phyloP scores from a whole-genome alignment of 1,140 invertebrate species.

The Achatina immaculata region DNA sequence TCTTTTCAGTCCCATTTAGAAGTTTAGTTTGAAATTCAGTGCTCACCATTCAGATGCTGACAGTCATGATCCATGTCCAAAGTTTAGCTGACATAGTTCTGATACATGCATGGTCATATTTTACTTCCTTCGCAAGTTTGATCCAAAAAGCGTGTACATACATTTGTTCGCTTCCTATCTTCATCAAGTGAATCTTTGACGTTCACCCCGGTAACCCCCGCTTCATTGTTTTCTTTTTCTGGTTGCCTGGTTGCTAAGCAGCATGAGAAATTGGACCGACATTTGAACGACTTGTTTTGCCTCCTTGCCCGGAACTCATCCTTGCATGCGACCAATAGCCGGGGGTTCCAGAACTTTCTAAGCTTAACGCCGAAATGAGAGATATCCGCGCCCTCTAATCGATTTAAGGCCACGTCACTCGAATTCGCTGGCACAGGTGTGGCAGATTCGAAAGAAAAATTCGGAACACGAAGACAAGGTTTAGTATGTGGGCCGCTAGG shows the following conservation, averaged over 20 bases:
- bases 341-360: constrained; percentile 13
- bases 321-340: not conserved
- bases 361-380: constrained; percentile 7
- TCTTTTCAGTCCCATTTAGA: too few species aligned
- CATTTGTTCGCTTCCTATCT: not conserved
- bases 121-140: too few species aligned
- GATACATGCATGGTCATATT: too few species aligned
- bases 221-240: not conserved
- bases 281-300: constrained; percentile 5
- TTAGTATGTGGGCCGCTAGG: not conserved
- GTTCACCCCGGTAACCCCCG: not conserved
- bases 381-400: constrained; percentile 1
- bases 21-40: too few species aligned
- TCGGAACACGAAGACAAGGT: not conserved
- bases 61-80: too few species aligned
- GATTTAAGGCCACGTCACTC: constrained; percentile 2
- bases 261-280: not conserved
- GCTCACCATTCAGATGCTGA: too few species aligned
- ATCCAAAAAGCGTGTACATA: too few species aligned
- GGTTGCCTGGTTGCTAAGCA: constrained; percentile 11
- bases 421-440: constrained; percentile 9
- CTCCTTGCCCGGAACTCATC: constrained; percentile 17
- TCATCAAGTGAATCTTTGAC: not conserved
- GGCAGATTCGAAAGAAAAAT: constrained; percentile 12
- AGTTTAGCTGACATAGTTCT: too few species aligned